These are phyloP conservation scores for Zele albiditarsus DNA, from an alignment of 2,888 invertebrate genomes.

Conservation along the genomic window DNA sequence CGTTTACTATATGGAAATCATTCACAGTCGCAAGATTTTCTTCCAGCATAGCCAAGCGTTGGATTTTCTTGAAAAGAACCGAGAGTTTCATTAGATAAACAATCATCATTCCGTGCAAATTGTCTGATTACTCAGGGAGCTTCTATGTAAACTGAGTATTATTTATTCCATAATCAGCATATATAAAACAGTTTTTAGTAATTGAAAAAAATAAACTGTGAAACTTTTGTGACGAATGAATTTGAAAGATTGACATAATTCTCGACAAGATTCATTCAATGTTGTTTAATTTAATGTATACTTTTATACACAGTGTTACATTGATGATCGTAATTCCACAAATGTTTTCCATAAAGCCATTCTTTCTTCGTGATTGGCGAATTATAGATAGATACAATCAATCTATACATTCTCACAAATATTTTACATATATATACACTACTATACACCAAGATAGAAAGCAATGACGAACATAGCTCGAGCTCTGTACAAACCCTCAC, in stretches of 20 bases:
- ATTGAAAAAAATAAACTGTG: neutral
- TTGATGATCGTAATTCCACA: conserved; percentile 52
- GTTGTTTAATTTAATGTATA: no score
- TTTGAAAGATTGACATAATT: neutral
- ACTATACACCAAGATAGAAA: neutral
- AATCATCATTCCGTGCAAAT: conserved; percentile 62
- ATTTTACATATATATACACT: neutral
- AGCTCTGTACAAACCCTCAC: conserved; percentile 17
- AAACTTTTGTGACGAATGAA: neutral
- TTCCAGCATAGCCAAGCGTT: neutral
- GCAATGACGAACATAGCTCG: neutral
- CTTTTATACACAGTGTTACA: conserved; percentile 25
- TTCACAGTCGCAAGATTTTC: neutral
- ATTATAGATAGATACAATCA: conserved; percentile 51
- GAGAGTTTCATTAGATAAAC: conserved; percentile 55
- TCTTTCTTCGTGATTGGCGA: conserved; percentile 59
- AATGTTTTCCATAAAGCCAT: conserved; percentile 56
- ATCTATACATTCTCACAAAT: neutral
- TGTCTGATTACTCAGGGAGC: conserved; percentile 56
- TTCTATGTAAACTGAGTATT: conserved; percentile 27
- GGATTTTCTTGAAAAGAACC: conserved; percentile 17
- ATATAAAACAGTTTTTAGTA: neutral
- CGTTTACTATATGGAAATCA: neutral
- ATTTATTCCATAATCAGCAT: neutral
- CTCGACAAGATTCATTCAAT: neutral